phyloP scores from a whole-genome alignment of 2,797 vertebrate genomes.

The Halcyon smyrnensis region DNA sequence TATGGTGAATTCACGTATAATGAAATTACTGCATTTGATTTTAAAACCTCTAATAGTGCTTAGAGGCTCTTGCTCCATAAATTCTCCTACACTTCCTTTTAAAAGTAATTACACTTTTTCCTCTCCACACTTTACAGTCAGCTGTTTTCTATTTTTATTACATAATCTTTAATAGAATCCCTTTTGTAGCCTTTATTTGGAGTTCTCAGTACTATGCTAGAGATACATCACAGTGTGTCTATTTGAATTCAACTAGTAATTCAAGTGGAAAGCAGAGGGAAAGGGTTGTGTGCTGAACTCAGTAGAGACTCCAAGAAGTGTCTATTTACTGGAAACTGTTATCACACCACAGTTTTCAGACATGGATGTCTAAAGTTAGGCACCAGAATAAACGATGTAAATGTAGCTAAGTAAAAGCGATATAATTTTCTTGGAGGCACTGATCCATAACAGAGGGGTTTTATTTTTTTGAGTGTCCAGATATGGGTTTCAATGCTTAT shows the following conservation, averaged over 20 bases:
- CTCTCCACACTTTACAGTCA: not conserved
- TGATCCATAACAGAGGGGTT: not conserved
- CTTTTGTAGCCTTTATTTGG: not conserved
- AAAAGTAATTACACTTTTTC: not conserved
- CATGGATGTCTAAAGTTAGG: not conserved
- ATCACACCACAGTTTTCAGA: not conserved
- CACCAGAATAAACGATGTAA: not conserved
- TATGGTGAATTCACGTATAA: not conserved
- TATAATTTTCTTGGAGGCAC: not conserved
- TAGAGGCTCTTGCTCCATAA: not conserved
- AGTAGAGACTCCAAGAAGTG: not conserved
- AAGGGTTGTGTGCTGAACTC: not conserved
- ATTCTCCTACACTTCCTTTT: not conserved
- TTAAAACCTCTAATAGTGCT: not conserved
- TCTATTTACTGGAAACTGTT: not conserved
- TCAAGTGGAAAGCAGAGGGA: not conserved
- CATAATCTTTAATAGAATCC: not conserved
- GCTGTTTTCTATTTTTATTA: not conserved
- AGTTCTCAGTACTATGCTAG: not conserved
- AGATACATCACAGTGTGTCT: not conserved
- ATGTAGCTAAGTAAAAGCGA: accelerated
- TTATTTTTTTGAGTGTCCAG: not conserved
- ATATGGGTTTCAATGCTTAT: not conserved
- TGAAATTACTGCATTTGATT: not conserved
- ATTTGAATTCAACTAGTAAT: not conserved